These are phyloP conservation scores for Xenops minutus DNA, from an alignment of 2,797 vertebrate species.

Conservation along the genomic window DNA sequence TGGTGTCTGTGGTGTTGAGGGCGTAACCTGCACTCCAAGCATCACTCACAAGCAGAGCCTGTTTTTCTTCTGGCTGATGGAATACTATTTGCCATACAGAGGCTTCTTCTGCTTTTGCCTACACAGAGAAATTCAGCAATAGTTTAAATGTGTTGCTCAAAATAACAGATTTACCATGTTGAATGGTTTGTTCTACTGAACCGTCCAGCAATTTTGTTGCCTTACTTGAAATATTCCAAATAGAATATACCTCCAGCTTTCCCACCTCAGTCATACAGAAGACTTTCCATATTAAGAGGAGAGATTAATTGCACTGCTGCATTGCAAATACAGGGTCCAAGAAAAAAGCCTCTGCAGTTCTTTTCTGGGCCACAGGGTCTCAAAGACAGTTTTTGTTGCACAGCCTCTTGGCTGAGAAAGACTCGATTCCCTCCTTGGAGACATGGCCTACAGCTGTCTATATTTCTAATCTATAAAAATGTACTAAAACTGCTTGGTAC, in stretches of 20 bases:
- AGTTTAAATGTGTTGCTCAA: background rate
- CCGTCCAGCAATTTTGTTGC: background rate
- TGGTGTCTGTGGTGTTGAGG: conserved; percentile 68
- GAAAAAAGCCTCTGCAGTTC: background rate
- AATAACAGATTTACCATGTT: background rate
- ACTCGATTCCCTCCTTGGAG: background rate
- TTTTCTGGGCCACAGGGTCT: background rate
- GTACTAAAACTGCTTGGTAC: background rate
- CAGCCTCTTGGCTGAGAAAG: background rate
- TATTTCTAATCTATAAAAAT: background rate
- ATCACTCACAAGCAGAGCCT: conserved; percentile 71
- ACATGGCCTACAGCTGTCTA: background rate
- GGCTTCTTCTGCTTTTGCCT: conserved; percentile 5
- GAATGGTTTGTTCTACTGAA: background rate
- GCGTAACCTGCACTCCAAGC: conserved; percentile 79
- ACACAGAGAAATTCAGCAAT: background rate
- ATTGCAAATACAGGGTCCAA: background rate
- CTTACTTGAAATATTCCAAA: background rate
- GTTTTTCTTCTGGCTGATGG: conserved; percentile 73
- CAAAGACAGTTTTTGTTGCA: background rate
- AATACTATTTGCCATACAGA: conserved; percentile 81
- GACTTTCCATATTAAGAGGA: background rate
- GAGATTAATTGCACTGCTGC: background rate
- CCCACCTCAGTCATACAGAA: fast-evolving
- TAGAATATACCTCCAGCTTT: background rate